A percentile compares a stretch with the other conserved stretches of the same genome.
phyloP scores from a whole-genome alignment of 2,888 invertebrate genomes.

The Melieria picta region DNA sequence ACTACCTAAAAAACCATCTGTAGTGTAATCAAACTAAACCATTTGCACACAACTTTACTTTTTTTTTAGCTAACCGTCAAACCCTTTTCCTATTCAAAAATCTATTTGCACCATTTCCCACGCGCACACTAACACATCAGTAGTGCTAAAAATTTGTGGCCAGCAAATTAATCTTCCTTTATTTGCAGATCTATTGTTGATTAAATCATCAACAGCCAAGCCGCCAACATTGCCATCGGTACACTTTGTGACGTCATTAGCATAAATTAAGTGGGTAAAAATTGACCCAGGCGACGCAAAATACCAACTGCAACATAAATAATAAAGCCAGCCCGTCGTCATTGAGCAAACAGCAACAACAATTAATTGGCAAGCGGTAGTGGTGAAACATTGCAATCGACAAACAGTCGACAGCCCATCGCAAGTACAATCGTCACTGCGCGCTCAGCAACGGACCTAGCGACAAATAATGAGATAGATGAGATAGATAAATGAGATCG shows the following conservation, averaged over 20 bases:
- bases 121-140: no score
- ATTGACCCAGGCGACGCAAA: neutral
- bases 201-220: neutral
- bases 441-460: neutral
- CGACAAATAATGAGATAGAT: neutral
- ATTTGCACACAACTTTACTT: no score
- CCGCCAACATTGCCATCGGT: neutral
- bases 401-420: neutral
- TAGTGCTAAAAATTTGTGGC: no score
- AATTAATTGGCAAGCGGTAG: neutral
- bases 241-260: neutral
- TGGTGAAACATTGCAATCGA: neutral
- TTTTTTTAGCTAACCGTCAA: no score
- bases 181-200: neutral
- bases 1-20: no score
- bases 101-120: no score
- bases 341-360: neutral
- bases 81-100: no score
- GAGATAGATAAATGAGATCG: neutral
- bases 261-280: neutral
- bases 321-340: neutral
- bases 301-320: neutral
- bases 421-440: neutral
- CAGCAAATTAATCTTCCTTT: neutral
- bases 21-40: no score